Conservation (phyloP, 2,113 vertebrate genomes). For the Butorides virescens region DNA sequence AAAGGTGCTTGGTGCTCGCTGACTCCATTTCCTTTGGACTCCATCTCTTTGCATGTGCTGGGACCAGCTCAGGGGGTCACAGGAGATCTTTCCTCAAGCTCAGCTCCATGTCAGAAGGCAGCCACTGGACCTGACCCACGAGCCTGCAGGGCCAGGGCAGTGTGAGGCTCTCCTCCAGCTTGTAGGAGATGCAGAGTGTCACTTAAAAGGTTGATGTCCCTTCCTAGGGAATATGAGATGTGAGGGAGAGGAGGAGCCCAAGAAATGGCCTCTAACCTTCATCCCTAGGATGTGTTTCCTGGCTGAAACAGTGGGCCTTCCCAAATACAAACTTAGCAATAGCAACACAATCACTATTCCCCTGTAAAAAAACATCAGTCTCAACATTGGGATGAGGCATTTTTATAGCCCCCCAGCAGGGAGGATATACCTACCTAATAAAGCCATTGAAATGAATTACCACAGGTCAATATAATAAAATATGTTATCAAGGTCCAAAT, state of each 20-base stretch:
- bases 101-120: not conserved
- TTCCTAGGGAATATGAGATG: not conserved
- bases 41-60: not conserved
- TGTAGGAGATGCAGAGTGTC: not conserved
- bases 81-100: not conserved
- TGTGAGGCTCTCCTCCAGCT: rapidly evolving
- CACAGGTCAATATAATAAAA: not conserved
- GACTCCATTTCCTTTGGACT: not conserved
- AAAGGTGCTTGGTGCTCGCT: not conserved
- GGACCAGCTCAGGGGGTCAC: rapidly evolving
- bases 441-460: not conserved
- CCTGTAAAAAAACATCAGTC: not conserved
- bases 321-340: rapidly evolving
- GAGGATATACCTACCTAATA: not conserved
- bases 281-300: not conserved
- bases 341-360: not conserved
- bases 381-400: not conserved
- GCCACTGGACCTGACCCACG: rapidly evolving
- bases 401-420: not conserved
- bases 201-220: not conserved
- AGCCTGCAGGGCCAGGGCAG: rapidly evolving
- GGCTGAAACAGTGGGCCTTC: not conserved
- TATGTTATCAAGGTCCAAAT: not conserved
- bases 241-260: not conserved
- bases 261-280: not conserved